Evolutionary conservation across 2,888 invertebrate genomes (phyloP).

Genomic region (Melinaea marsaeus): DNA sequence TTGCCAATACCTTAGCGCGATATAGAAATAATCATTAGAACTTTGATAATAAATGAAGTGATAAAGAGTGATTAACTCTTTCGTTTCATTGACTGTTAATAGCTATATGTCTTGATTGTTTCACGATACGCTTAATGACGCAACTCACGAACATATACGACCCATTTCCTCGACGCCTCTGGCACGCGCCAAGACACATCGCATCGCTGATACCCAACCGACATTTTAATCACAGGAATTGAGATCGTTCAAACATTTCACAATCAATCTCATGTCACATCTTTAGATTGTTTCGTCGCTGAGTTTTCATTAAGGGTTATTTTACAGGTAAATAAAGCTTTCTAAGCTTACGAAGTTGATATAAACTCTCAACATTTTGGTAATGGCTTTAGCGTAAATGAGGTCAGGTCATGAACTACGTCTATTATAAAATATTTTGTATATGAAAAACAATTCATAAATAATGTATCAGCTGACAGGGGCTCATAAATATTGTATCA

Average conservation of each 20-base stretch:
- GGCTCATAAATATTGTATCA: too few species aligned
- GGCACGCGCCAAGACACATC: slow-evolving; percentile 4
- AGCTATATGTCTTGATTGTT: not conserved
- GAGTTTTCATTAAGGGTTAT: not conserved
- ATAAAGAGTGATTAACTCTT: not conserved
- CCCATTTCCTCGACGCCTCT: not conserved
- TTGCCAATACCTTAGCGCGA: too few species aligned
- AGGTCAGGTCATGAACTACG: too few species aligned
- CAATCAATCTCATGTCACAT: slow-evolving; percentile 16
- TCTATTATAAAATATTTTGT: too few species aligned
- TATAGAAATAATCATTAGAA: not conserved
- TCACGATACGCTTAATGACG: not conserved
- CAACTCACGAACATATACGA: not conserved
- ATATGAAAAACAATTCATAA: too few species aligned
- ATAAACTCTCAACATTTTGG: too few species aligned
- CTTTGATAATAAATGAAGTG: not conserved
- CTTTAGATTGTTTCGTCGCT: not conserved
- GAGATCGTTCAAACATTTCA: slow-evolving; percentile 18
- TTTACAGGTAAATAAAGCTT: not conserved
- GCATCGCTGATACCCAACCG: not conserved
- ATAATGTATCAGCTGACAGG: too few species aligned
- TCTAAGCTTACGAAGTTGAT: too few species aligned
- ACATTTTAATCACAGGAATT: slow-evolving; percentile 19
- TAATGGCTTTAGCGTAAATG: too few species aligned
- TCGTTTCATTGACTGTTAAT: not conserved